Evolutionary conservation across 2,113 vertebrate species (phyloP).

Genomic region (Heptranchias perlo): DNA sequence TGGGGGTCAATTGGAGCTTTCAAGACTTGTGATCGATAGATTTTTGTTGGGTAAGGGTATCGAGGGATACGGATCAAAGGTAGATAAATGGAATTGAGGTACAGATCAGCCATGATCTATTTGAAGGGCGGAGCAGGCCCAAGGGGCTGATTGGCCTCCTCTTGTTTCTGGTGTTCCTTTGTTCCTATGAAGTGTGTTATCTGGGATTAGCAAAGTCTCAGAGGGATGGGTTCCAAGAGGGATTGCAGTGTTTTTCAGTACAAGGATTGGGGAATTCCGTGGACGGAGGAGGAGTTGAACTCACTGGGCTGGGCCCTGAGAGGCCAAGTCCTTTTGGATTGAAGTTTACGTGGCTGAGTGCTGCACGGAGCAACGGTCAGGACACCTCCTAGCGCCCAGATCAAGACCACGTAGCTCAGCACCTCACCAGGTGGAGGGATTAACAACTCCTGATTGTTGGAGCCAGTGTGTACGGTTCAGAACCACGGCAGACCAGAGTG

Average conservation of each 20-base stretch:
- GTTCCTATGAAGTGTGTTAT: neutral
- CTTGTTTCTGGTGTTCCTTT: too few species aligned
- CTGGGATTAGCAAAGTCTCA: too few species aligned
- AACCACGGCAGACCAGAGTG: neutral
- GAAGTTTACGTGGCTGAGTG: too few species aligned
- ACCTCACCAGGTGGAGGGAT: neutral
- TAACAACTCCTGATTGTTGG: neutral
- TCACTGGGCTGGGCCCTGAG: neutral
- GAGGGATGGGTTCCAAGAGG: neutral
- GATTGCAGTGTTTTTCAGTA: neutral
- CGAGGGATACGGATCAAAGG: neutral
- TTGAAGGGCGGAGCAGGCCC: neutral
- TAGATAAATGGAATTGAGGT: neutral
- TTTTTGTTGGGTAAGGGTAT: too few species aligned
- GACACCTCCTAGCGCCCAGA: neutral
- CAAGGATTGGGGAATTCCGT: too few species aligned
- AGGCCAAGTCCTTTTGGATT: neutral
- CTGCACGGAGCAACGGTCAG: neutral
- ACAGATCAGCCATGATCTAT: neutral
- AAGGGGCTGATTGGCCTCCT: neutral
- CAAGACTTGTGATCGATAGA: too few species aligned
- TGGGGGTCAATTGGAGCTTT: neutral
- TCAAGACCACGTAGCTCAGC: neutral
- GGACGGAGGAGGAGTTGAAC: neutral
- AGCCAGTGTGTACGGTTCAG: neutral